Conservation (phyloP, 53 echinoderm and acorn worm species). For the Pentamera pediparva region DNA sequence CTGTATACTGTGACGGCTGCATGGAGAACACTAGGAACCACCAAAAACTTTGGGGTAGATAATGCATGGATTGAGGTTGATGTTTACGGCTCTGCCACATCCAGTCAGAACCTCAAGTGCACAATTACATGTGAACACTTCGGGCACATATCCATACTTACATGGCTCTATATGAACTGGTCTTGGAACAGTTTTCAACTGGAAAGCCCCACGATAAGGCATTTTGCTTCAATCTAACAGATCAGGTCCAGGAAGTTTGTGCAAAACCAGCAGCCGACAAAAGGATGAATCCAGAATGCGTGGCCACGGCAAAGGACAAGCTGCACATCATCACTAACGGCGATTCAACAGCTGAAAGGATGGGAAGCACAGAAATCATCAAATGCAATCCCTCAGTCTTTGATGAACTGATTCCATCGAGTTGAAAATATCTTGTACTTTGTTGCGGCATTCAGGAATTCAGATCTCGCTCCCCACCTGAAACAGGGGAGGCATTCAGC, state of each 20-base stretch:
- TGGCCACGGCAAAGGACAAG: conserved; percentile 12
- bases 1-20: conserved; percentile 53
- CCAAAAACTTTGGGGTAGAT: conserved; percentile 37
- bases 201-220: background rate
- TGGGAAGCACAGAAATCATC: conserved; percentile 43
- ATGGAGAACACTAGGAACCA: conserved; percentile 42
- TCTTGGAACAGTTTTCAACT: conserved; percentile 43
- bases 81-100: conserved; percentile 48
- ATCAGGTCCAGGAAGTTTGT: background rate
- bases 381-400: conserved; percentile 52
- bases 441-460: conserved; percentile 26
- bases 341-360: conserved; percentile 20
- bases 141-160: conserved; percentile 42
- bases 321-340: conserved; percentile 21
- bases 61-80: conserved; percentile 58
- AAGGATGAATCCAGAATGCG: conserved; percentile 6
- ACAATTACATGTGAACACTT: conserved; percentile 36
- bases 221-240: conserved; percentile 34
- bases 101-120: conserved; percentile 30
- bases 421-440: conserved; percentile 49
- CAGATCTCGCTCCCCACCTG: conserved; percentile 33
- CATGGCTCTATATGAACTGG: conserved; percentile 48
- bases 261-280: background rate
- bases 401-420: conserved; percentile 53
- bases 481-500: background rate